Percentiles rank a stretch among this genome's conserved stretches.
These are phyloP conservation scores for Euproctis similis DNA, from an alignment of 2,888 invertebrate species.

Conservation along the genomic window DNA sequence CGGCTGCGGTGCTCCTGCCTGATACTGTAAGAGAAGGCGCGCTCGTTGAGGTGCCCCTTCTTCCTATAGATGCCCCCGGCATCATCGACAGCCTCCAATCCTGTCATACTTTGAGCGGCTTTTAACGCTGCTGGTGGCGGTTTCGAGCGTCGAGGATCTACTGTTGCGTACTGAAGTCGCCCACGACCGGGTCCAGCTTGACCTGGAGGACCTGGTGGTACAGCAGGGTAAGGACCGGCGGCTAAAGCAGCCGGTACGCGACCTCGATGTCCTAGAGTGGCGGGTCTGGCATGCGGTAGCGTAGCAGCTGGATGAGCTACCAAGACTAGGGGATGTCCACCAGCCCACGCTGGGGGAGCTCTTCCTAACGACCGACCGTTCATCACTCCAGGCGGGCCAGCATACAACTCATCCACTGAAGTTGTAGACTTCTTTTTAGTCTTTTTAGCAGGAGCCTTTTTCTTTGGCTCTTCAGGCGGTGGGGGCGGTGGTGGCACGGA, in stretches of 20 bases:
- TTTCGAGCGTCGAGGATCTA: constrained; percentile 79
- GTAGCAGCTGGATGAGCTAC: constrained; percentile 66
- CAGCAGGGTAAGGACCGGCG: constrained; percentile 57
- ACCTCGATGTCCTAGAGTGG: constrained; percentile 74
- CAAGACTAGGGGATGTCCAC: constrained; percentile 65
- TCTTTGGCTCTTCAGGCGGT: constrained; percentile 80
- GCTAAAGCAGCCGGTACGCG: constrained; percentile 76
- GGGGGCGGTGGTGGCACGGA: constrained; percentile 91
- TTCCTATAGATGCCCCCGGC: constrained; percentile 87
- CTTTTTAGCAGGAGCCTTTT: constrained; percentile 71
- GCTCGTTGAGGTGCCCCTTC: constrained; percentile 93
- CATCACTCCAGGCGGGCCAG: constrained; percentile 63
- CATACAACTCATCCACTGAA: constrained; percentile 77
- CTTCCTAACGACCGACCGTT: constrained; percentile 62
- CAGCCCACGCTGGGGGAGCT: constrained; percentile 64
- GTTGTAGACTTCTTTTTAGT: constrained; percentile 75
- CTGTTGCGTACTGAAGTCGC: constrained; percentile 76
- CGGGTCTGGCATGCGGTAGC: constrained; percentile 60
- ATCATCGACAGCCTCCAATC: constrained; percentile 79
- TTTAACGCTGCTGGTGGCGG: constrained; percentile 78
- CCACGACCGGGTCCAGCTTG: constrained; percentile 47
- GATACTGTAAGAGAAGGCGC: constrained; percentile 95
- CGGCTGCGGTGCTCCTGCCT: constrained; percentile 94
- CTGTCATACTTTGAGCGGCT: constrained; percentile 81
- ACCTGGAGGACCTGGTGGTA: constrained; percentile 46